Percentiles rank a stretch among this genome's conserved stretches.
phyloP scores from a whole-genome alignment of 2,113 vertebrate genomes.

The Sinocyclocheilus anophthalmus region DNA sequence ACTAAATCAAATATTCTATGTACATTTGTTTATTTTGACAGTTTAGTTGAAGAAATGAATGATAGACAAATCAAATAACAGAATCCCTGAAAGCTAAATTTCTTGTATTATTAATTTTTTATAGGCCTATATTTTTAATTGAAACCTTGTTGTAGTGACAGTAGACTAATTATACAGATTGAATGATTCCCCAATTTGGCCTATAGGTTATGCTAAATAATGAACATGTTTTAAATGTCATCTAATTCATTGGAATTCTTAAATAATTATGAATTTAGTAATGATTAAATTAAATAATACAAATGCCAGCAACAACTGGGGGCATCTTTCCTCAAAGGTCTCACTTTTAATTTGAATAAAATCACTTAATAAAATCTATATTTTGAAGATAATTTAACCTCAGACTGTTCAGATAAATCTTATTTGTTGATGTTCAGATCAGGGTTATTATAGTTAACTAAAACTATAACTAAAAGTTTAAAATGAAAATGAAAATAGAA shows the following conservation, averaged over 20 bases:
- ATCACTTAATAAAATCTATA: neutral
- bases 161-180: neutral
- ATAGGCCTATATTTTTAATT: neutral
- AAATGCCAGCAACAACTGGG: neutral
- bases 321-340: neutral
- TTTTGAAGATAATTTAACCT: neutral
- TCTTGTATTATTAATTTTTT: neutral
- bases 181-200: neutral
- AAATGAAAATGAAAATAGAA: no score
- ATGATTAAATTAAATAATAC: neutral
- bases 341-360: neutral
- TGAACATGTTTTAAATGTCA: neutral
- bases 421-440: neutral
- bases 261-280: neutral
- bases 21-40: neutral
- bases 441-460: no score
- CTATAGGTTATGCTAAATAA: neutral
- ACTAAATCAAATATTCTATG: neutral
- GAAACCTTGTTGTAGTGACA: neutral
- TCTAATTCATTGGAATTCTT: neutral
- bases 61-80: neutral
- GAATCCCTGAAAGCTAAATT: neutral
- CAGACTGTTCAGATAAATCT: neutral
- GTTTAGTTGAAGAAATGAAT: neutral
- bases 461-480: no score